Conservation (phyloP, 2,797 vertebrate species). For the Hoplostethus mediterraneus region DNA sequence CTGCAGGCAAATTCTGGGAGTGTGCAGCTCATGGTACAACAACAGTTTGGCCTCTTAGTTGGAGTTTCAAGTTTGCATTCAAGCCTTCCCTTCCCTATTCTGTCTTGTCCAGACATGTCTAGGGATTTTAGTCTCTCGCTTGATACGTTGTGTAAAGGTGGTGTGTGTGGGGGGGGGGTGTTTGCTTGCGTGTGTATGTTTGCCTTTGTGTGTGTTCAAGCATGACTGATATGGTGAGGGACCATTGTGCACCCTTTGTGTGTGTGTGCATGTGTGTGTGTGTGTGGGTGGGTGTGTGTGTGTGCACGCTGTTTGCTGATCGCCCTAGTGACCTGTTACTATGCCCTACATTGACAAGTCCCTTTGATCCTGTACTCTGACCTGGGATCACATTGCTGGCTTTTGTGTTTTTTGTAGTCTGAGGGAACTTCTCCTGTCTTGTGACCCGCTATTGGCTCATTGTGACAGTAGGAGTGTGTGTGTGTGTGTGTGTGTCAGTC, state of each 20-base stretch:
- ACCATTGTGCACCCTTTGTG: not conserved
- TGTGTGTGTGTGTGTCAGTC: not conserved
- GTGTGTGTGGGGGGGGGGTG: conserved; percentile 36
- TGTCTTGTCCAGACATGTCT: conserved; percentile 63
- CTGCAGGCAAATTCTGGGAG: conserved; percentile 49
- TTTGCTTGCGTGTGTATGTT: conserved; percentile 24
- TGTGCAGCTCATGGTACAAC: conserved; percentile 28
- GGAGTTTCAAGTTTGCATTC: conserved; percentile 49
- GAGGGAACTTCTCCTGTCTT: conserved; percentile 20
- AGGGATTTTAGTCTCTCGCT: conserved; percentile 47
- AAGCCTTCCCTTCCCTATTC: conserved; percentile 13
- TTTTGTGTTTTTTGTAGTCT: conserved; percentile 30
- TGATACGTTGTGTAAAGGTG: conserved; percentile 44
- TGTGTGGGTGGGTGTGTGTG: conserved; percentile 13
- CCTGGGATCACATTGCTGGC: conserved; percentile 3
- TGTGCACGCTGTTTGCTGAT: conserved; percentile 55
- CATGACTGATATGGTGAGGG: conserved; percentile 33
- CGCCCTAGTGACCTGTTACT: conserved; percentile 48
- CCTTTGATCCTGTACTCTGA: conserved; percentile 31
- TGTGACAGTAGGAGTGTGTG: not conserved
- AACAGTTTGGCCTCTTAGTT: conserved; percentile 30
- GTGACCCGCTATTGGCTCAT: conserved; percentile 1
- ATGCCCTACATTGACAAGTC: conserved; percentile 24
- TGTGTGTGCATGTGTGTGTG: too few relatives aligned
- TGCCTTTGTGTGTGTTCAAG: conserved; percentile 42